Evolutionary conservation across 2,113 vertebrate species (phyloP).

Genomic region (Oncorhynchus keta): DNA sequence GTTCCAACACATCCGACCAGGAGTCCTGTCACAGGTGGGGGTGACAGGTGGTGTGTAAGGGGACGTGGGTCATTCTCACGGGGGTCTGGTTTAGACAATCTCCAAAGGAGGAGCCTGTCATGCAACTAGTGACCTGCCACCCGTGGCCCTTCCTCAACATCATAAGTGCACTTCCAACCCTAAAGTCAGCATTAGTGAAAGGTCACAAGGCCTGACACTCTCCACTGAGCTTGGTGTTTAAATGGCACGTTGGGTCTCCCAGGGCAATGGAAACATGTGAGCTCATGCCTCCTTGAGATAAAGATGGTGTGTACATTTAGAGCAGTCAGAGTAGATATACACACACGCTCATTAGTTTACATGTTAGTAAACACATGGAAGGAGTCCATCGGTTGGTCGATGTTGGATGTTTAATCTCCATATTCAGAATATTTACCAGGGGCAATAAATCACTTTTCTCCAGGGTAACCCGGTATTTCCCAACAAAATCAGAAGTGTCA

Average conservation of each 20-base stretch:
- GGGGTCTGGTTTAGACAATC: conserved; percentile 34
- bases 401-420: no score
- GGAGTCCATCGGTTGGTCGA: no score
- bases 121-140: not conserved
- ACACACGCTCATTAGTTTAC: not conserved
- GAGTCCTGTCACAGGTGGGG: conserved; percentile 11
- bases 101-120: not conserved
- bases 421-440: no score
- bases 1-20: conserved; percentile 17
- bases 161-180: not conserved
- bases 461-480: no score
- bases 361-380: not conserved
- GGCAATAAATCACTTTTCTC: no score
- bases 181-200: conserved; percentile 21
- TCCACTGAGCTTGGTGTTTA: not conserved
- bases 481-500: no score
- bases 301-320: not conserved
- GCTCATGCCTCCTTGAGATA: not conserved
- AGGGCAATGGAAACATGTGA: conserved; percentile 1
- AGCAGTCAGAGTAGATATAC: not conserved
- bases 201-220: conserved; percentile 2
- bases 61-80: conserved; percentile 35
- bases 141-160: not conserved
- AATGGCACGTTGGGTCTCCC: not conserved
- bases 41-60: not conserved